A percentile compares a stretch with the other conserved stretches of the same genome.
phyloP scores from a whole-genome alignment of 2,888 invertebrate genomes.

The Auanema sp. region DNA sequence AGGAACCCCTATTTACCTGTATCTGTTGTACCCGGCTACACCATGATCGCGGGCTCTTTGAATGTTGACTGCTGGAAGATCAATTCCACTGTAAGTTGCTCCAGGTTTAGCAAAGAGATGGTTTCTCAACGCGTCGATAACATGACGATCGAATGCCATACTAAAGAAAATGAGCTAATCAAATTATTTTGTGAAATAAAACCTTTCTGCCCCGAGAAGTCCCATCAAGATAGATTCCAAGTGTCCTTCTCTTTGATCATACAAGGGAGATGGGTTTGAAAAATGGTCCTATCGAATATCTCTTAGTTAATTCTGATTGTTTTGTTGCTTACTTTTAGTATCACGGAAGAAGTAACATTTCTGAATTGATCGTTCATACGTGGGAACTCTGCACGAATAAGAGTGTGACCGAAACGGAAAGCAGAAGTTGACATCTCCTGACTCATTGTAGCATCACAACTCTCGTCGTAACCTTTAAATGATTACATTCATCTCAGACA shows the following conservation, averaged over 20 bases:
- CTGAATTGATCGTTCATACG: constrained; percentile 66
- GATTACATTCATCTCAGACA: not conserved
- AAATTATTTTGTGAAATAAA: no score
- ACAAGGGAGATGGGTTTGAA: constrained; percentile 55
- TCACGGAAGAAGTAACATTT: constrained; percentile 36
- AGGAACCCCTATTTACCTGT: constrained; percentile 36
- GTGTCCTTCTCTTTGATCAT: constrained; percentile 58
- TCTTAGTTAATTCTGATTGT: not conserved
- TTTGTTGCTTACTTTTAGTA: constrained; percentile 30
- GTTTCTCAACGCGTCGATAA: constrained; percentile 67
- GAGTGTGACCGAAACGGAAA: constrained; percentile 73
- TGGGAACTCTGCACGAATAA: constrained; percentile 79
- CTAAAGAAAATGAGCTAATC: constrained; percentile 23
- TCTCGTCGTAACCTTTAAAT: constrained; percentile 70
- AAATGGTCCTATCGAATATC: constrained; percentile 41
- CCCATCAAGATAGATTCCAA: constrained; percentile 64
- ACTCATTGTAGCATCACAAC: constrained; percentile 77
- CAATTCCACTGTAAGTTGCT: constrained; percentile 69
- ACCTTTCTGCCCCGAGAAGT: constrained; percentile 55
- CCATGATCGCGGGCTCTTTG: constrained; percentile 86
- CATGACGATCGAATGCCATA: constrained; percentile 62
- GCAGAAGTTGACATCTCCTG: constrained; percentile 79
- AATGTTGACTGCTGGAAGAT: constrained; percentile 86
- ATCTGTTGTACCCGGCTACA: constrained; percentile 78
- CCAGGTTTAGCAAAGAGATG: constrained; percentile 79